Percentiles rank a stretch among this genome's conserved stretches.
Evolutionary conservation across 1,140 invertebrate species (phyloP).

Genomic region (Anastrepha obliqua): DNA sequence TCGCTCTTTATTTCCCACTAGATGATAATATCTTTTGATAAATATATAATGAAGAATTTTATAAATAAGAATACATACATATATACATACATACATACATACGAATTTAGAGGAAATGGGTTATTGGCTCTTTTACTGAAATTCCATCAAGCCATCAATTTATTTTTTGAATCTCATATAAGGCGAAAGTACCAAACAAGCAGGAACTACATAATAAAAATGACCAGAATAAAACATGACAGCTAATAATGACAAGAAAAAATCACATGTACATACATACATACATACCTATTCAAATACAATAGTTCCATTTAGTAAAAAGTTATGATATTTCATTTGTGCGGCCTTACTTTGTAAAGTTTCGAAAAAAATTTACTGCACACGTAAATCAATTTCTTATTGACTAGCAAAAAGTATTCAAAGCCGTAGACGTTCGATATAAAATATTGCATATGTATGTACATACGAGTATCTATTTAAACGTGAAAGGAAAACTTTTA

Average conservation of each 20-base stretch:
- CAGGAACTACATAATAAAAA: not conserved
- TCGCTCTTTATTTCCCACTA: not conserved
- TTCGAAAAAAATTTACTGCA: not conserved
- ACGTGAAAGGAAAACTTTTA: too few species aligned
- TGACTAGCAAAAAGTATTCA: not conserved
- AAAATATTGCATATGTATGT: not conserved
- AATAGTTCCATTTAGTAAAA: not conserved
- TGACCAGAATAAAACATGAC: not conserved
- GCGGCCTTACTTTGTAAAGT: not conserved
- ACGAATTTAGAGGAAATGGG: not conserved
- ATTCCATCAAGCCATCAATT: not conserved
- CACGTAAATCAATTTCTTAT: not conserved
- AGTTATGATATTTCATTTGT: not conserved
- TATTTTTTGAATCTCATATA: not conserved
- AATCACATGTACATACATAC: not conserved
- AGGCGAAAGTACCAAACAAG: not conserved
- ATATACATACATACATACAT: not conserved
- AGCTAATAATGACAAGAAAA: not conserved
- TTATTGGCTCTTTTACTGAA: not conserved
- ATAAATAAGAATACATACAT: constrained; percentile 11
- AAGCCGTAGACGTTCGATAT: too few species aligned
- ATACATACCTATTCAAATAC: too few species aligned
- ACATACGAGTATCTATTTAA: not conserved
- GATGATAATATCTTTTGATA: not conserved
- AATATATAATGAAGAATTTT: not conserved